These are phyloP conservation scores for Excalfactoria chinensis DNA, from an alignment of 2,113 vertebrate species.

Conservation along the genomic window DNA sequence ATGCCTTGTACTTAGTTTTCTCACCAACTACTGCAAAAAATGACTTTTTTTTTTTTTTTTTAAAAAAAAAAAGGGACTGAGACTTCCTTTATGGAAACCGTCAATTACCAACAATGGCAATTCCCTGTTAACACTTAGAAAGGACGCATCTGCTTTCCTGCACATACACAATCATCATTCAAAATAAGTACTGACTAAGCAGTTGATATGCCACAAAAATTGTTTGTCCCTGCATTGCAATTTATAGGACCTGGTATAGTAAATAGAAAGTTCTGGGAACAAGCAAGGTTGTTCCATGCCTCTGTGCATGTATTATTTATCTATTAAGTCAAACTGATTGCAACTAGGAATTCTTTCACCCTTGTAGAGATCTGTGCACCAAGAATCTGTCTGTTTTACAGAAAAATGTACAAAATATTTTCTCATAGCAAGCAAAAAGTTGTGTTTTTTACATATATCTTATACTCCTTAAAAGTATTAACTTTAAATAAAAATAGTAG, in stretches of 20 bases:
- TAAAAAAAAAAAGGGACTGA: background rate
- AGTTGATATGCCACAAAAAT: conserved; percentile 19
- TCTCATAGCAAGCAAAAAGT: background rate
- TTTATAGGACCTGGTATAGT: background rate
- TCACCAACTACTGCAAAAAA: background rate
- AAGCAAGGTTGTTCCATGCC: conserved; percentile 2
- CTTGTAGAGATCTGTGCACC: background rate
- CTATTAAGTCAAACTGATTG: conserved; percentile 29
- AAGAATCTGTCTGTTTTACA: background rate
- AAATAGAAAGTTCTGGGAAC: conserved; percentile 37
- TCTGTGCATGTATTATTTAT: background rate
- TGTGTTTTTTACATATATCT: background rate
- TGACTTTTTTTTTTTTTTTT: background rate
- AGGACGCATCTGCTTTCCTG: conserved; percentile 24
- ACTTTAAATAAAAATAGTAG: background rate
- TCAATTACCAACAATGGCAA: background rate
- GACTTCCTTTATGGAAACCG: conserved; percentile 3
- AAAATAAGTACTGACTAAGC: conserved; percentile 50
- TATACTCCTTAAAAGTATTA: background rate
- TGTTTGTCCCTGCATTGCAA: background rate
- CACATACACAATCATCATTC: background rate
- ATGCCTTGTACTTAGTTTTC: background rate
- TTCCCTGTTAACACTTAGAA: conserved; percentile 45
- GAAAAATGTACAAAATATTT: background rate
- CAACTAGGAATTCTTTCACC: background rate